Base-by-base conservation (phyloP, 2,888 invertebrate genomes). In the Pristionchus maxplancki region DNA sequence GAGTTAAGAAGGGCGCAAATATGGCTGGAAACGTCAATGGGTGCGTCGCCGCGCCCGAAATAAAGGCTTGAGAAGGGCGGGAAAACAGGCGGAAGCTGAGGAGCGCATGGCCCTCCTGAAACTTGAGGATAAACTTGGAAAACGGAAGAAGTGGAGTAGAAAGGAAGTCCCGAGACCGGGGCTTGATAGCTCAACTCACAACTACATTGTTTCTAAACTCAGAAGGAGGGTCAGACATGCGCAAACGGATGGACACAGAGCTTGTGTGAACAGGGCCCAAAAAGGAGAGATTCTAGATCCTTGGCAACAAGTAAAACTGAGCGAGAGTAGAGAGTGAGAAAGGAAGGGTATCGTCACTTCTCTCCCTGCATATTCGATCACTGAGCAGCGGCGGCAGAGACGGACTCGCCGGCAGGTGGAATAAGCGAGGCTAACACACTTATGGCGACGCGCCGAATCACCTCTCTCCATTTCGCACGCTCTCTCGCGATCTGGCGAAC, bases 301-400 rank as follows among this genome's bases (percentile, higher is more conserved):
- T n/a, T n/a, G n/a, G n/a, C n/a, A n/a, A n/a, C n/a, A n/a, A n/a
- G n/a, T 6, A 44, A 44, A 44, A 44, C 44, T 44, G 58, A 58
- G 58, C 4, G 58, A 50, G 20, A 50, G 0, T 50, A 20, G 48
- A 1, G 50, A 50, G 50, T 50, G 20, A 50, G 50, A 20, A 50
- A 50, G 64, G 24, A n/a, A 64, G 64, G 20, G 13, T 34, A 13
- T 48, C 78, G 78, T 78, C 78, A 78, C 44, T 78, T 78, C 28
- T n/a, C 34, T 34, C 31, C 34, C 78, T 78, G 78, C 78, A 78
- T 78, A 78, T 48, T 78, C 28, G 78, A 78, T 78, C 78, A 78
- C 11, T 78, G n/a, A 44, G n/a, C 44, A 28, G 1, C 64, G 31
- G 20, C 62, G n/a, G n/a, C n/a, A 24, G 64, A n/a, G n/a, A n/a